Evolutionary conservation across 2,113 vertebrate genomes (phyloP).

Genomic region (Morone saxatilis): DNA sequence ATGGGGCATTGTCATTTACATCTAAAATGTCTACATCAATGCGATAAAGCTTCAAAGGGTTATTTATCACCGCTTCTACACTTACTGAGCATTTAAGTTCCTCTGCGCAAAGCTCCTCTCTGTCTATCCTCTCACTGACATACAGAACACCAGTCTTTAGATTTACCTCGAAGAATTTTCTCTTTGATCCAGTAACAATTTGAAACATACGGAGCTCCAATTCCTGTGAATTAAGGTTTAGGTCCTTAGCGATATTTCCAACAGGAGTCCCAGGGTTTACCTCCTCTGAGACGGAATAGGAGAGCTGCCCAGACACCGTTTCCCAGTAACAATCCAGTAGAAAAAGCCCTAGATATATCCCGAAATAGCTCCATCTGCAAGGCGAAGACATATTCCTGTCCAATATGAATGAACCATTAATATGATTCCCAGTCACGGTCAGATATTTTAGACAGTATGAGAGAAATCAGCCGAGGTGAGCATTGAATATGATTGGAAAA

Average conservation of each 20-base stretch:
- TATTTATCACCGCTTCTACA: constrained; percentile 82
- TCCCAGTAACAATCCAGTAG: constrained; percentile 62
- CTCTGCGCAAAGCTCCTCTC: constrained; percentile 81
- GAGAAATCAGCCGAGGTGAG: neutral
- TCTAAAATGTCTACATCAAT: constrained; percentile 86
- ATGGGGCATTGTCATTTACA: constrained; percentile 88
- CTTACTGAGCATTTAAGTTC: constrained; percentile 74
- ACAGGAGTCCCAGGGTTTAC: constrained; percentile 71
- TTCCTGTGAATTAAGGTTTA: constrained; percentile 72
- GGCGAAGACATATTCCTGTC: constrained; percentile 51
- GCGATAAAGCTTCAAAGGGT: constrained; percentile 84
- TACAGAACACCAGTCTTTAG: constrained; percentile 77
- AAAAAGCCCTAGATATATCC: constrained; percentile 52
- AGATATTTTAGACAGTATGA: neutral
- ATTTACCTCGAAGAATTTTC: constrained; percentile 78
- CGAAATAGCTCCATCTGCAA: constrained; percentile 43
- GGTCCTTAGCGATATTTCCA: constrained; percentile 81
- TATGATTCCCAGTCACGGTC: neutral
- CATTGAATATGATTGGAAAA: neutral
- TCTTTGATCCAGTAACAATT: constrained; percentile 75
- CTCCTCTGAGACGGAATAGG: constrained; percentile 82
- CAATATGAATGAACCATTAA: neutral
- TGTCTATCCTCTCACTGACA: constrained; percentile 77
- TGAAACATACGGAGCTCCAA: constrained; percentile 76
- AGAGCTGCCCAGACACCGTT: constrained; percentile 71